Evolutionary conservation across 2,888 invertebrate species (phyloP).

Genomic region (Hemaris fuciformis): DNA sequence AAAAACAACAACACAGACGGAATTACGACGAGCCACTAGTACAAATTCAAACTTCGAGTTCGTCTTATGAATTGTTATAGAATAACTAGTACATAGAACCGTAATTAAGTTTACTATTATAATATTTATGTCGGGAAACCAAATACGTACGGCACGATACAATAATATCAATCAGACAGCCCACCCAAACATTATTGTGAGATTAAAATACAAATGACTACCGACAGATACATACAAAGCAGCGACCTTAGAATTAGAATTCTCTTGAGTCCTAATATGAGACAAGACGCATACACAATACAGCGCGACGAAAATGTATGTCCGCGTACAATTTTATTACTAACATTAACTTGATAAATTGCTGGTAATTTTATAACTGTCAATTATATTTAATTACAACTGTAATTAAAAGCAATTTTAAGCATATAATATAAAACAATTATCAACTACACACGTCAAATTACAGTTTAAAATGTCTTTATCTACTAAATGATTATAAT

Average conservation of each 20-base stretch:
- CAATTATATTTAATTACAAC: too few species aligned
- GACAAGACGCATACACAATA: background rate
- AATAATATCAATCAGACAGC: background rate
- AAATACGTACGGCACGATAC: background rate
- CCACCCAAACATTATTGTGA: constrained; percentile 1
- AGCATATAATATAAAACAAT: too few species aligned
- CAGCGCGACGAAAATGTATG: background rate
- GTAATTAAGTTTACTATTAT: background rate
- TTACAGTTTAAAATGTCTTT: too few species aligned
- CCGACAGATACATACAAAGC: constrained; percentile 1
- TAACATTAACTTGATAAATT: too few species aligned
- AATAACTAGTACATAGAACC: background rate
- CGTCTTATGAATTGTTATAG: background rate
- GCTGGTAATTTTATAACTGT: too few species aligned
- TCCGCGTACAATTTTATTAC: too few species aligned
- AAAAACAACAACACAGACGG: too few species aligned
- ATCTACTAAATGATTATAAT: too few species aligned
- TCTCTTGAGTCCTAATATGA: constrained; percentile 7
- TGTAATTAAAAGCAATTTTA: too few species aligned
- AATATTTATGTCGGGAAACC: background rate
- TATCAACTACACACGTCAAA: too few species aligned
- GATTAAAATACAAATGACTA: constrained; percentile 4
- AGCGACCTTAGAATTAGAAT: constrained; percentile 4
- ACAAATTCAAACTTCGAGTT: background rate
- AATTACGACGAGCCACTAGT: background rate